Evolutionary conservation across 1,140 invertebrate genomes (phyloP).

Genomic region (Tetramorium simillimum): DNA sequence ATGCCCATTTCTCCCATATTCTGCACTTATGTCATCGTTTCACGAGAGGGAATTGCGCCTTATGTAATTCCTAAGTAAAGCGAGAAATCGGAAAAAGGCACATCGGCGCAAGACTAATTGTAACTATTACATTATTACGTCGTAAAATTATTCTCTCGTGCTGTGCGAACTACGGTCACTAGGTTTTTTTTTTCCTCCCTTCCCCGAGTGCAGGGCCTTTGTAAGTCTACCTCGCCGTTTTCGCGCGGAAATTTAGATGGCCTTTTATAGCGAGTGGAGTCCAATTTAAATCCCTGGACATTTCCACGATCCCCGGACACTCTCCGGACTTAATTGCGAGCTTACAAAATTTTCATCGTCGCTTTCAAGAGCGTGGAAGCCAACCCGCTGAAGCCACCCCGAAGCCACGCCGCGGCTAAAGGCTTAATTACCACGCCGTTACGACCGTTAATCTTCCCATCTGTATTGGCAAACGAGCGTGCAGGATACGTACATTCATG

Average conservation of each 20-base stretch:
- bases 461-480: constrained; percentile 33
- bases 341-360: background rate
- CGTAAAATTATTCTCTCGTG: background rate
- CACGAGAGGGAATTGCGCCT: background rate
- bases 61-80: background rate
- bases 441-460: constrained; percentile 30
- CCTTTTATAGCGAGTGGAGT: background rate
- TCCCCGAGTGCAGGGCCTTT: background rate
- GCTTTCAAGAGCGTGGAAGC: background rate
- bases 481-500: constrained; percentile 12
- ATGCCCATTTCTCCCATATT: no score
- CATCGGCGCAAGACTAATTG: background rate
- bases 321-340: background rate
- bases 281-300: constrained; percentile 12
- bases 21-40: constrained; percentile 5
- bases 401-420: background rate
- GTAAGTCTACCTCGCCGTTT: background rate
- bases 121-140: background rate
- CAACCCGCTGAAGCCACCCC: background rate
- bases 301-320: background rate
- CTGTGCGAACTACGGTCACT: background rate
- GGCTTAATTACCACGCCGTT: constrained; percentile 21
- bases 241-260: background rate
- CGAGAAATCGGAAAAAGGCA: background rate
- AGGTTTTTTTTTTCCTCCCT: background rate